A percentile compares a stretch with the other conserved stretches of the same genome.
Evolutionary conservation across 2,888 invertebrate species (phyloP).

Genomic region (Noctua janthe): DNA sequence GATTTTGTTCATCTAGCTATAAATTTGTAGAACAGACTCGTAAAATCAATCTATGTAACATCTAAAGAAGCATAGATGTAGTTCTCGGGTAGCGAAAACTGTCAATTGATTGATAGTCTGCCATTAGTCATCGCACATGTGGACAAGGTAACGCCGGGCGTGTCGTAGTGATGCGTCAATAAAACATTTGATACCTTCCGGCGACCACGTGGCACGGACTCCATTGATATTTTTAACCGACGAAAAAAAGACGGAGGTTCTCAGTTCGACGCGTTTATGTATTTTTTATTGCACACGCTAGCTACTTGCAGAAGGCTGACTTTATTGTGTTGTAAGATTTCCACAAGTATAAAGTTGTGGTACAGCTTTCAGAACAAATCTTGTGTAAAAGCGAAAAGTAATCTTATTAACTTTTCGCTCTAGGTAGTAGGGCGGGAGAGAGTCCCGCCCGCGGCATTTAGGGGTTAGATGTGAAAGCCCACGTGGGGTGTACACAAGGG

Average conservation of each 20-base stretch:
- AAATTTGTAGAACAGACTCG: constrained; percentile 24
- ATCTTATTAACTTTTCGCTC: constrained; percentile 27
- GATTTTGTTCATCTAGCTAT: constrained; percentile 44
- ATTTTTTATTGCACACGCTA: neutral
- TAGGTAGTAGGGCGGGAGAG: constrained; percentile 28
- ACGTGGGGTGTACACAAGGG: constrained; percentile 34
- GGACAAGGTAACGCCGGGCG: neutral
- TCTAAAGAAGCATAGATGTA: neutral
- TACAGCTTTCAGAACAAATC: neutral
- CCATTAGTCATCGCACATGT: constrained; percentile 22
- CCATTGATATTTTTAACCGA: neutral
- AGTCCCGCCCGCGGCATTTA: constrained; percentile 37
- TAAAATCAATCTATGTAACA: constrained; percentile 23
- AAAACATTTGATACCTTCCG: constrained; percentile 14
- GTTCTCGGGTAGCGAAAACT: neutral
- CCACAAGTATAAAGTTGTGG: neutral
- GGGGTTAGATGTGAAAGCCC: constrained; percentile 18
- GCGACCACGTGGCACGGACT: constrained; percentile 26
- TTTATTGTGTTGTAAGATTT: neutral
- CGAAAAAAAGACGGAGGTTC: neutral
- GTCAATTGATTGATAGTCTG: neutral
- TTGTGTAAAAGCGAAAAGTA: constrained; percentile 17
- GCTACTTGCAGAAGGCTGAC: neutral
- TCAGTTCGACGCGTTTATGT: neutral
- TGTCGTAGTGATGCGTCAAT: constrained; percentile 12